Base-by-base conservation (phyloP, 1,140 invertebrate genomes). In the Bombus breviceps region DNA sequence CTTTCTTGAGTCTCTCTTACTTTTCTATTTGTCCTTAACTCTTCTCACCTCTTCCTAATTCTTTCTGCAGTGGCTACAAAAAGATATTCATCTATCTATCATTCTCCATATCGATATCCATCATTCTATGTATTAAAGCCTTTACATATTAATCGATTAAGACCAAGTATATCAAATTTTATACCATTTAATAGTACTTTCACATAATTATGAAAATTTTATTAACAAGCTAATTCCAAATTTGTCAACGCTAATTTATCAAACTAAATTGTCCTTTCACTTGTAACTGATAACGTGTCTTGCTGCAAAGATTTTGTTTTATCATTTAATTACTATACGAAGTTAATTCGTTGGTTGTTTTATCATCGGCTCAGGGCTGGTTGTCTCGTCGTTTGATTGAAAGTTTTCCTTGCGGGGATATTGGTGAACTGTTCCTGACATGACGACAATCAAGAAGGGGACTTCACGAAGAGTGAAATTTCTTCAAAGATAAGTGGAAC, bases 301-400 rank as follows among this genome's bases (percentile, higher is more conserved):
- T 39, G 4, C 32, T 15, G 6, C 5, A 10, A 32, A 41, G 15
- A 39, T 32, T 2, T 66, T 5, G 1, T 13, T 47, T 25, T 39
- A 37, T 3, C 43, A 25, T 34, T 15, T 32, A 41, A 41, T 43
- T 81, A 43, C 34, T 34, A 62, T 43, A 32, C 9, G 62, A 73
- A 43, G 28, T 10, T 59, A 34, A n/a, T 43, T 62, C 37, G 3
- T 10, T 15, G 47, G 5, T 28, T 15, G 13, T 62, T 59, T 72
- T 62, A n/a, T 53, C 8, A 8, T 28, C 4, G 37, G 15, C 12
- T 25, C 25, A 25, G 18, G 62, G 37, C 28, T 74, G 53, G 15
- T 5, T 57, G 18, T 74, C 71, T 22, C 25, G 39, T 47, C 18
- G n/a, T 57, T 32, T 81, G 59, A 81, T 81, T 73, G 69, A 81